These are phyloP conservation scores for Malurus leucopterus DNA, from an alignment of 2,797 vertebrate species.

Conservation along the genomic window DNA sequence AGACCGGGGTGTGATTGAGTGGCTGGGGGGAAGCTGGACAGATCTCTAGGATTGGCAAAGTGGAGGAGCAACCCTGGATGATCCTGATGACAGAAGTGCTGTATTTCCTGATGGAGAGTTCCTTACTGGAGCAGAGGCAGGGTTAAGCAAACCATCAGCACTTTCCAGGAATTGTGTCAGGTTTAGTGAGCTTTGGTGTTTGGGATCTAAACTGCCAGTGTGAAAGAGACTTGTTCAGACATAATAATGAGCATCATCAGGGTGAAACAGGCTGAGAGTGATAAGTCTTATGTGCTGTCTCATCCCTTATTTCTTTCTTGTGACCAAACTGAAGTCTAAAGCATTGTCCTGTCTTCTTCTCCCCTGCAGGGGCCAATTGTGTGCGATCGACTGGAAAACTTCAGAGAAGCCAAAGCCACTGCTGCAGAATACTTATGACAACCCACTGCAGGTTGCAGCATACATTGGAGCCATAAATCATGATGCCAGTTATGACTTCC, in stretches of 20 bases:
- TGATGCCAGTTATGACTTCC: slow-evolving; percentile 89
- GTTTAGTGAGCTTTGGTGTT: not conserved
- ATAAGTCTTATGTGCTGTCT: not conserved
- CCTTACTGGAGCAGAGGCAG: not conserved
- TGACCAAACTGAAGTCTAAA: not conserved
- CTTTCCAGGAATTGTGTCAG: not conserved
- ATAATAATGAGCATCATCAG: not conserved
- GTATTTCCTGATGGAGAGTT: not conserved
- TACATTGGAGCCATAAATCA: slow-evolving; percentile 91
- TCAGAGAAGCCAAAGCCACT: slow-evolving; percentile 90
- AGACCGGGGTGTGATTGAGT: not conserved
- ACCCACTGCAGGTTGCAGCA: slow-evolving; percentile 91
- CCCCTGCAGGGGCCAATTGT: slow-evolving; percentile 80
- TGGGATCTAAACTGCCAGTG: not conserved
- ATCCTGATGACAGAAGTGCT: not conserved
- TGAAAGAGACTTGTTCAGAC: not conserved
- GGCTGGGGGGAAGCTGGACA: not conserved
- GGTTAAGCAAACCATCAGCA: not conserved
- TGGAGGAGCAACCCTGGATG: not conserved
- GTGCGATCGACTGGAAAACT: slow-evolving; percentile 97
- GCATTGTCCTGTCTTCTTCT: not conserved
- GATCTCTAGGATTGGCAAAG: not conserved
- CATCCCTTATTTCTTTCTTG: not conserved
- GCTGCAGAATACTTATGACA: slow-evolving; percentile 90
- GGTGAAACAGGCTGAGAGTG: not conserved